phyloP scores from a whole-genome alignment of 2,888 invertebrate genomes.

The Lasioglossum figueresi region DNA sequence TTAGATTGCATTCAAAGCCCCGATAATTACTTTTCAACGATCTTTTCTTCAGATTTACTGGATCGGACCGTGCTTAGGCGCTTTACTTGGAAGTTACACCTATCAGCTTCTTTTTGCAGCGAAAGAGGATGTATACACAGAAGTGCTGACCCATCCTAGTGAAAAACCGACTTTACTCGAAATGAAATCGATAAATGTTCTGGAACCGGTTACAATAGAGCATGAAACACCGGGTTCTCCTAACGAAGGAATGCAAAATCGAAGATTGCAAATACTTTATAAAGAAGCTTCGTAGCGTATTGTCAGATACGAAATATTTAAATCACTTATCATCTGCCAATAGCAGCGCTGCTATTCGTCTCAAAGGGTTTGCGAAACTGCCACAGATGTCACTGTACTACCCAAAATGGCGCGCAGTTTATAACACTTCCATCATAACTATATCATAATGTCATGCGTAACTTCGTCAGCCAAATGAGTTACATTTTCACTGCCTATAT shows the following conservation, averaged over 20 bases:
- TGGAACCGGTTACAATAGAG: neutral
- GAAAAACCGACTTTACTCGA: conserved; percentile 4
- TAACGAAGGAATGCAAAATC: neutral
- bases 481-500: conserved; percentile 1
- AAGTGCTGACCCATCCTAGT: neutral
- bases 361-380: neutral
- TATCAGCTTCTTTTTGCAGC: conserved; percentile 79
- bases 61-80: conserved; percentile 86
- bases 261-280: conserved; percentile 21
- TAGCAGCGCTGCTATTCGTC: conserved; percentile 14
- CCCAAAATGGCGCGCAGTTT: conserved; percentile 1
- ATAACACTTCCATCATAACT: neutral
- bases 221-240: neutral
- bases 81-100: conserved; percentile 83
- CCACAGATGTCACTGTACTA: conserved; percentile 16
- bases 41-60: conserved; percentile 86
- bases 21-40: conserved; percentile 10
- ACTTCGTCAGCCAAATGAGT: neutral
- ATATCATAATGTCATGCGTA: neutral
- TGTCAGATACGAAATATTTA: neutral
- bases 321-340: conserved; percentile 26
- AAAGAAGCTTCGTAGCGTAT: neutral
- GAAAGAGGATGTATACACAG: conserved; percentile 16
- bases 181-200: conserved; percentile 17
- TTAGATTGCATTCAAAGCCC: conserved; percentile 38